Conservation (phyloP, 1,140 invertebrate genomes). For the Trigoniulus corallinus region DNA sequence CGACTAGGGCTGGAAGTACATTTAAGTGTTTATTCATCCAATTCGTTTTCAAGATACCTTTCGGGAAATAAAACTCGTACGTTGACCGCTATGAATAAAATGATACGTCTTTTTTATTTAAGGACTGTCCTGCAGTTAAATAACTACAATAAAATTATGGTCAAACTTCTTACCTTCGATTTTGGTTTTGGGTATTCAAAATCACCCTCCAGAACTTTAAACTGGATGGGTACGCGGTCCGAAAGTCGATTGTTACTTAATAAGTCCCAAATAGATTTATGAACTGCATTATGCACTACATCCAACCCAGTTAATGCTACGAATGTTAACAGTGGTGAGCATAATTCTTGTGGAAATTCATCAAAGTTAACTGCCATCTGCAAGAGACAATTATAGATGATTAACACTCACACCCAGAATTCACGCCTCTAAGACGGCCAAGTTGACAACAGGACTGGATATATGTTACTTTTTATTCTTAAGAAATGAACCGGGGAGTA, state of each 20-base stretch:
- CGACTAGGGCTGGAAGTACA: constrained; percentile 76
- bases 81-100: constrained; percentile 45
- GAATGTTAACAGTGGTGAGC: constrained; percentile 45
- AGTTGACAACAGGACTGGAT: too few species aligned
- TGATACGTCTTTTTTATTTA: constrained; percentile 13
- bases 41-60: constrained; percentile 85
- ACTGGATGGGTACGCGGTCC: constrained; percentile 67
- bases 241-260: constrained; percentile 62
- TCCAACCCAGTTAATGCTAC: constrained; percentile 76
- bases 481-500: too few species aligned
- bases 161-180: constrained; percentile 42
- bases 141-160: neutral
- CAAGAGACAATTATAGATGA: too few species aligned
- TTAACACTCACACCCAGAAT: too few species aligned
- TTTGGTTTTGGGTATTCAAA: constrained; percentile 81
- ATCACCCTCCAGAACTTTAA: constrained; percentile 49
- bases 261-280: constrained; percentile 81
- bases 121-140: neutral
- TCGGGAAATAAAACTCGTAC: constrained; percentile 91
- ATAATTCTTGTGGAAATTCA: constrained; percentile 5
- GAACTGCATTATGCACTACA: constrained; percentile 59
- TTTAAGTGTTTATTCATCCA: constrained; percentile 92
- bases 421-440: too few species aligned
- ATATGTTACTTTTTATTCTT: too few species aligned
- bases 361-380: neutral